Evolutionary conservation across 2,797 vertebrate genomes (phyloP).

Genomic region (Notolepis coatsorum): DNA sequence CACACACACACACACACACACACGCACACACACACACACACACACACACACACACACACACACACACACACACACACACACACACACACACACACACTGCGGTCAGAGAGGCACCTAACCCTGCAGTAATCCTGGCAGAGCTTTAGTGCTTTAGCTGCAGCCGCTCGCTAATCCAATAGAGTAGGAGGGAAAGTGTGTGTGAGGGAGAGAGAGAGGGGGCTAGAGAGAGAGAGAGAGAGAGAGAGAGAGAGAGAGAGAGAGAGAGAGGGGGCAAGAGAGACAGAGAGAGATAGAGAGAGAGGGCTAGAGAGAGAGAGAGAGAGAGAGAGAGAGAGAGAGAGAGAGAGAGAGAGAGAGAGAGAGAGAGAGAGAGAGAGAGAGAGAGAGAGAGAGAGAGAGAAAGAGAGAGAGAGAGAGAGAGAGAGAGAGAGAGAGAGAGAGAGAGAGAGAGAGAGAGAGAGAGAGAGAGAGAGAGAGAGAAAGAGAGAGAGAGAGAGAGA

Average conservation of each 20-base stretch:
- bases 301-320: too few species aligned
- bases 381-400: neutral
- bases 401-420: conserved; percentile 10
- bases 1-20: neutral
- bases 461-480: neutral
- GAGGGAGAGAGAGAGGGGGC: neutral
- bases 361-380: conserved; percentile 57
- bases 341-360: conserved; percentile 30
- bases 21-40: neutral
- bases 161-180: conserved; percentile 64
- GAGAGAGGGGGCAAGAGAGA: neutral
- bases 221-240: conserved; percentile 8
- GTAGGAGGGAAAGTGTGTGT: conserved; percentile 58
- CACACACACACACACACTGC: too few species aligned
- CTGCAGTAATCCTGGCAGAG: conserved; percentile 47
- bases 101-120: conserved; percentile 24
- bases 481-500: neutral
- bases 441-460: neutral
- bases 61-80: neutral
- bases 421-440: neutral
- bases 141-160: conserved; percentile 50
- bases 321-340: neutral
- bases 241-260: neutral
- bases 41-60: neutral
- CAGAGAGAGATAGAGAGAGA: neutral